Evolutionary conservation across 2,113 vertebrate species (phyloP), one percentile per base, ranked within the genome.

Genomic region (Ascaphus truei): DNA sequence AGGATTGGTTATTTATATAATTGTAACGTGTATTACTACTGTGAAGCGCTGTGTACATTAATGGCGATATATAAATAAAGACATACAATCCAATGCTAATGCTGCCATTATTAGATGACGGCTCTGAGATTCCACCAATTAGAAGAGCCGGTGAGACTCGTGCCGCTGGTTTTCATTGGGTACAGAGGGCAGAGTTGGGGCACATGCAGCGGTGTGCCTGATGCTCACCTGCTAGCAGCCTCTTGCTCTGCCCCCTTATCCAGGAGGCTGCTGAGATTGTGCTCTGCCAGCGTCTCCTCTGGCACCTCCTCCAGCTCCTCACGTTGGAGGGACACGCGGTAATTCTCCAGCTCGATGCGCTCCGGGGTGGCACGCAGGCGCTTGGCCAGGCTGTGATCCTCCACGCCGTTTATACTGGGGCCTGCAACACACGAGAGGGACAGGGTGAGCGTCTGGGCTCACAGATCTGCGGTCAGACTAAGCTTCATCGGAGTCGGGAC

Each of bases 261-360:
- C 79, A 98, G 79, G 41, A 96, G 92, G 0, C 93, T 96, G 86
- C 95, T 98, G 22, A 99, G 89, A 80, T 99, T 99, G 79, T 99
- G 97, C 57, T 99, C 94, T 0, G 97, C 96, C 76, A 95, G 85
- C 0, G 95, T 98, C 85, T 99, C 97, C 73, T 99, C 97, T 0
- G 97, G 95, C 1, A 99, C 97, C 77, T 99, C 97, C 80, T 98
- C 92, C 64, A 99, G 88, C 47, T 96, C 94, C 1, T 96, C 95
- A 25, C 76, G 89, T 77, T 91, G 90, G 86, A 96, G 77, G 0
- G 93, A 97, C 53, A 95, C 88, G 0, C 95, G 91, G 81, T 96
- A 98, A 78, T 98, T 98, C 89, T 99, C 97, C 85, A 99, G 81
- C 85, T 98, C 97, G 0, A 99, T 99, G 34, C 97, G 90, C 52